Base-by-base conservation (phyloP, 30 jellyfish, hydroid and myxozoan genomes). In the Morbakka virulenta region DNA sequence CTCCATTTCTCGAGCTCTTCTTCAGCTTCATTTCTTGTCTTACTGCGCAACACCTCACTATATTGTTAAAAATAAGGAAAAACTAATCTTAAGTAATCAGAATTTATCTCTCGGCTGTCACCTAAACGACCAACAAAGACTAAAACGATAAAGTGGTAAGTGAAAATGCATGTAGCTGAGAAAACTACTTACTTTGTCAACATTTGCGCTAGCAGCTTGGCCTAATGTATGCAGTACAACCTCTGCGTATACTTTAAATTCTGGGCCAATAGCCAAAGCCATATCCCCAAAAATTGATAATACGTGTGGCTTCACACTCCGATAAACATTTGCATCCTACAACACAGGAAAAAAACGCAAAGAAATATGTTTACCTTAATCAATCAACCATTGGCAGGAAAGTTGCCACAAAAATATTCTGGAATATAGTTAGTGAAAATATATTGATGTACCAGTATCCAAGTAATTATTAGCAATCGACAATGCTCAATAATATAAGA, bases 221-320 rank as follows among this genome's bases (percentile, higher is more conserved):
- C 49, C 89, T 32, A 91, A 52, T 17, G 91, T 77, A 13, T 69
- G 35, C 36, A 91, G 57, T 51, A 84, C 98, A 20, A 91, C 87
- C 33, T 79, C 85, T 2, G 98, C 98, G 31, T 91, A 91, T 62
- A 78, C 79, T 0, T 81, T 57, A 73, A 77, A 91, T 52, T 79
- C 85, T 4, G 78, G 70, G 2, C 98, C 98, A 72, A 91, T 68
- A 3, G 98, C 98, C 2, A 91, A 69, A 25, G 98, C 96, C 50
- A 91, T 64, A 74, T 91, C 98, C 50, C 98, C 98, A 80, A 91
- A 91, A 2, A 87, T 78, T 2, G 98, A 84, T 23, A 91, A 21
- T 29, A 91, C 78, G 36, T 91, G 96, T 2, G 98, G 98, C 81
- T 91, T 91, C 49, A 91, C 98, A 13, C 95, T 69, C 23, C 98